A percentile compares a stretch with the other conserved stretches of the same genome.
Evolutionary conservation across 2,797 vertebrate genomes (phyloP).

Genomic region (Chromobotia macracanthus): DNA sequence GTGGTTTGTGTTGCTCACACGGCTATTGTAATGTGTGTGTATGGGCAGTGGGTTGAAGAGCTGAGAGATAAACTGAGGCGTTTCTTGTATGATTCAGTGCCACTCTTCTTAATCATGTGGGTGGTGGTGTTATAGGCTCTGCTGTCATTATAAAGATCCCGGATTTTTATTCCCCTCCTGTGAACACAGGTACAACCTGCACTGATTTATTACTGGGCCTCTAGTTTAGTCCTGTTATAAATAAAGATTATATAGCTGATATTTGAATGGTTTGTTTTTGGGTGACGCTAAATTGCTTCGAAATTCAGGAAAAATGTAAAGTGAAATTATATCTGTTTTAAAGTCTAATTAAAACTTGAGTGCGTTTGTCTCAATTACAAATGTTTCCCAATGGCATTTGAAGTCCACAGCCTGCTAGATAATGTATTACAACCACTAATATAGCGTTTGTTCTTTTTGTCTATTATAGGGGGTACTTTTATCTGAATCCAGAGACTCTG

Average conservation of each 20-base stretch:
- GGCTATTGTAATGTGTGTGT: background rate
- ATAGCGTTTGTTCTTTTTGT: background rate
- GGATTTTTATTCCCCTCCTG: slow-evolving; percentile 86
- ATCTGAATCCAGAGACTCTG: slow-evolving; percentile 70
- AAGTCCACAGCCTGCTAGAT: background rate
- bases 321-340: no score
- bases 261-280: no score
- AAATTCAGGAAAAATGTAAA: no score
- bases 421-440: background rate
- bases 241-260: no score
- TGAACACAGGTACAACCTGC: slow-evolving; percentile 84
- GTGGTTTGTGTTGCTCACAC: background rate
- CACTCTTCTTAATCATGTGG: slow-evolving; percentile 85
- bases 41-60: slow-evolving; percentile 83
- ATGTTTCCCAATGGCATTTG: background rate
- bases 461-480: slow-evolving; percentile 69
- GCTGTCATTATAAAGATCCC: slow-evolving; percentile 84
- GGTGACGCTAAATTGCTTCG: no score
- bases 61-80: slow-evolving; percentile 81
- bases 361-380: no score
- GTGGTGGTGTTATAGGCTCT: slow-evolving; percentile 85
- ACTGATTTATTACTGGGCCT: background rate
- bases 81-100: slow-evolving; percentile 85
- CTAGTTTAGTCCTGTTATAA: no score
- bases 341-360: no score